A percentile compares a stretch with the other conserved stretches of the same genome.
These are phyloP conservation scores for Quiscalus mexicanus DNA, from an alignment of 2,113 vertebrate genomes.

Conservation along the genomic window DNA sequence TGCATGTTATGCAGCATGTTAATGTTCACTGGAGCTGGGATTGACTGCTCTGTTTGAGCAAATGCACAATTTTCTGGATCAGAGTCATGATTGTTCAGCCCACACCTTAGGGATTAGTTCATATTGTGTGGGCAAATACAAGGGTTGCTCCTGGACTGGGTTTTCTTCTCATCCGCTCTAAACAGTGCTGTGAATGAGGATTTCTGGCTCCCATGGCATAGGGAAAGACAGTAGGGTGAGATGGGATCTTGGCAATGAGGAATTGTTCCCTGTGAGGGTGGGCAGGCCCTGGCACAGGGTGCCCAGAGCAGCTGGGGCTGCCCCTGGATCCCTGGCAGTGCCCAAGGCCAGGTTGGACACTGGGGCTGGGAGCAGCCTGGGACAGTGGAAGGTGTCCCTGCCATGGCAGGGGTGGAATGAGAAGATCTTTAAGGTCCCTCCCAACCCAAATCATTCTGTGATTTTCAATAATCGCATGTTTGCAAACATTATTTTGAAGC, in stretches of 20 bases:
- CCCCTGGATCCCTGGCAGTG: not conserved
- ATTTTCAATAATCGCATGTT: not conserved
- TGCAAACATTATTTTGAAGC: not conserved
- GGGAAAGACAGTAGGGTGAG: accelerated
- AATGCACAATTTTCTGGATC: not conserved
- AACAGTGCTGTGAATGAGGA: not conserved
- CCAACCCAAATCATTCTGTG: not conserved
- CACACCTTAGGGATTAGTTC: not conserved
- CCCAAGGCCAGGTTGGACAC: not conserved
- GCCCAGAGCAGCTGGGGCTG: not conserved
- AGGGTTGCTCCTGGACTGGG: not conserved
- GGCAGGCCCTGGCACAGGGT: not conserved
- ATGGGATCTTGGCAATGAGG: accelerated
- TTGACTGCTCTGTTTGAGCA: not conserved
- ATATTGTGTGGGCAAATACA: not conserved
- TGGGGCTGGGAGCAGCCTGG: not conserved
- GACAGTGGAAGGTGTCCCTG: not conserved
- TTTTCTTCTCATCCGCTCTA: not conserved
- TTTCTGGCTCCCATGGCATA: not conserved
- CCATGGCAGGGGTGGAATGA: accelerated
- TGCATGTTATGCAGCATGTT: not conserved
- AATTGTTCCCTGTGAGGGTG: not conserved
- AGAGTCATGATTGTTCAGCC: not conserved
- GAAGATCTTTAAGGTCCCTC: not conserved
- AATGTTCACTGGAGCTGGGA: not conserved